These are phyloP conservation scores for Drosophila emarginata DNA, from an alignment of 2,888 invertebrate genomes.

Conservation along the genomic window DNA sequence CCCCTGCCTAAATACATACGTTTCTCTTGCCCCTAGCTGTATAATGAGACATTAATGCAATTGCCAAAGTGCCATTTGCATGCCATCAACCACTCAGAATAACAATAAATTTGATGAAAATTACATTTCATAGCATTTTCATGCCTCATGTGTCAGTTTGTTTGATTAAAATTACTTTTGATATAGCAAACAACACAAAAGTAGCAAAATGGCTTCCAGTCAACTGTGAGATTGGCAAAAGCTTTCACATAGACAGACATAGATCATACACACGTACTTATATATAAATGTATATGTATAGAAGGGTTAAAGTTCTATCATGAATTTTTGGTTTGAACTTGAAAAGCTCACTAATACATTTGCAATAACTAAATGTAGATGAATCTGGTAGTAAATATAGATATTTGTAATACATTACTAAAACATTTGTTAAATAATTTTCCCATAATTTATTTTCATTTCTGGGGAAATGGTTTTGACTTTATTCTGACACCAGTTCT, in stretches of 20 bases:
- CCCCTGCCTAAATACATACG: not conserved
- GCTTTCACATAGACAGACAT: not conserved
- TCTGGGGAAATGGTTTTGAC: constrained; percentile 23
- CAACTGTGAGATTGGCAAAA: constrained; percentile 29
- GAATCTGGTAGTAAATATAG: too few species aligned
- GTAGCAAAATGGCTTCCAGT: constrained; percentile 53
- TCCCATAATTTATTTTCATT: constrained; percentile 27
- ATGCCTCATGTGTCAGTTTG: constrained; percentile 66
- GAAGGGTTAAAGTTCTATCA: too few species aligned
- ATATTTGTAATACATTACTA: too few species aligned
- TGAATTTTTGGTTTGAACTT: not conserved
- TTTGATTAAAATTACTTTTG: constrained; percentile 58
- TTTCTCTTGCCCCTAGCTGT: constrained; percentile 39
- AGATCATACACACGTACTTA: too few species aligned
- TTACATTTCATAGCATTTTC: constrained; percentile 67
- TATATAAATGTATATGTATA: not conserved
- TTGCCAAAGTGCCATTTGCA: constrained; percentile 63
- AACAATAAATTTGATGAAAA: constrained; percentile 76
- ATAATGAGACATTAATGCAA: constrained; percentile 75
- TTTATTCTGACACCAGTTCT: constrained; percentile 40
- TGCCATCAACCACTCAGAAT: constrained; percentile 52
- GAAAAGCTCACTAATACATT: not conserved
- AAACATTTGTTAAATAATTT: not conserved
- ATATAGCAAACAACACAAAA: not conserved
- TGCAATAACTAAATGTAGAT: too few species aligned